Evolutionary conservation across 2,113 vertebrate species (phyloP).

Genomic region (Petrocephalus microphthalmus): DNA sequence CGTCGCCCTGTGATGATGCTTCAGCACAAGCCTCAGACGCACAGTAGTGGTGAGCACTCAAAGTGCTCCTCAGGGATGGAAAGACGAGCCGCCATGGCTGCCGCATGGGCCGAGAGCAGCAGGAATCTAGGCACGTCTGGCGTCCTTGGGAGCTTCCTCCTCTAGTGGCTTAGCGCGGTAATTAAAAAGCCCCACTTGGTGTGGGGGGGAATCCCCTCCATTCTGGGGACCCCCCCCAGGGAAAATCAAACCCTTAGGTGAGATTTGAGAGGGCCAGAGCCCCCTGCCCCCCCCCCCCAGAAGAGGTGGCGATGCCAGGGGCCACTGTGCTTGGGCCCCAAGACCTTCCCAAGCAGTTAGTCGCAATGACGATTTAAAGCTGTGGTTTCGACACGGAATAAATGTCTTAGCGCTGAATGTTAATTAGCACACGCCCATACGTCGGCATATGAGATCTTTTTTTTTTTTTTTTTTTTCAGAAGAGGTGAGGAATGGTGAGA

Average conservation of each 20-base stretch:
- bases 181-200: conserved; percentile 12
- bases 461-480: neutral
- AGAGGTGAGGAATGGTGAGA: neutral
- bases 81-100: neutral
- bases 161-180: neutral
- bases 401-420: conserved; percentile 17
- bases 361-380: neutral
- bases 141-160: neutral
- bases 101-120: no score
- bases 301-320: neutral
- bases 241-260: conserved; percentile 3
- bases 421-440: neutral
- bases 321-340: no score
- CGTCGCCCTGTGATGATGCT: neutral
- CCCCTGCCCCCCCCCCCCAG: neutral
- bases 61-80: neutral
- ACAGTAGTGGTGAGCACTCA: neutral
- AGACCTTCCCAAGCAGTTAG: neutral
- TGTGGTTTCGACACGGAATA: neutral
- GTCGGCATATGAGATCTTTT: neutral
- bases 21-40: neutral
- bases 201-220: neutral
- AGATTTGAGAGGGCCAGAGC: neutral
- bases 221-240: neutral
- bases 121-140: neutral